Evolutionary conservation across 2,797 vertebrate species (phyloP), one percentile per base, ranked within the genome.

Genomic region (Denticeps clupeoides): DNA sequence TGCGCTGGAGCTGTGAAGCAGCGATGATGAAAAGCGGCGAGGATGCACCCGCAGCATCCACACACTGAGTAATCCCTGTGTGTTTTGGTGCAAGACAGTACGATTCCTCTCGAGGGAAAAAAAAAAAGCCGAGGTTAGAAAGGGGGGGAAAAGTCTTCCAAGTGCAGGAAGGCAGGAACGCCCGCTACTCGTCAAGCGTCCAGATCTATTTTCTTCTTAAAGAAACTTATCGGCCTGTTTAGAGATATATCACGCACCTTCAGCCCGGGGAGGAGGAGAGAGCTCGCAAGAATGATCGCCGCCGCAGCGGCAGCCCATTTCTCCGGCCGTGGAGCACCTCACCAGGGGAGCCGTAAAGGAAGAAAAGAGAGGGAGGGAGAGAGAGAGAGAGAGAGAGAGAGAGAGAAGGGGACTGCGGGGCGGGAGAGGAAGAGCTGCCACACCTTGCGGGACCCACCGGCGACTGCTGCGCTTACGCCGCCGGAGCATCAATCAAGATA

Each of bases 191-290:
- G 79, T 86, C 89, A 88, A 92, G 77, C 79, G 79, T 77, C 79
- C 68, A 66, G 86, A 91, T 89, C 88, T 89, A 91, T 92, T 91
- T 84, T 81, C 83, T 90, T 77, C 90, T 87, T 90, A 90, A 93
- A 79, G 84, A 78, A 82, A 80, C 86, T 82, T 85, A 89, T 87
- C 88, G 86, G 82, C 75, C 75, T 80, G 80, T 90, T 87, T 81
- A 87, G 83, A 90, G 87, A 91, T 89, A 88, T 89, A 91, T 90
- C 88, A 90, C 87, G 87, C 81, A 86, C 85, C 87, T 89, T 89
- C 87, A 13, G n/a, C n/a, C n/a, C n/a, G n/a, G n/a, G n/a, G n/a
- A n/a, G n/a, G n/a, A n/a, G n/a, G n/a, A n/a, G n/a, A n/a, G n/a
- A n/a, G n/a, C 75, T 80, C 84, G 81, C 71, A 87, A 88, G 83